Evolutionary conservation across 2,888 invertebrate species (phyloP), one percentile per base, ranked within the genome.

Genomic region (Diplolepis rosae): DNA sequence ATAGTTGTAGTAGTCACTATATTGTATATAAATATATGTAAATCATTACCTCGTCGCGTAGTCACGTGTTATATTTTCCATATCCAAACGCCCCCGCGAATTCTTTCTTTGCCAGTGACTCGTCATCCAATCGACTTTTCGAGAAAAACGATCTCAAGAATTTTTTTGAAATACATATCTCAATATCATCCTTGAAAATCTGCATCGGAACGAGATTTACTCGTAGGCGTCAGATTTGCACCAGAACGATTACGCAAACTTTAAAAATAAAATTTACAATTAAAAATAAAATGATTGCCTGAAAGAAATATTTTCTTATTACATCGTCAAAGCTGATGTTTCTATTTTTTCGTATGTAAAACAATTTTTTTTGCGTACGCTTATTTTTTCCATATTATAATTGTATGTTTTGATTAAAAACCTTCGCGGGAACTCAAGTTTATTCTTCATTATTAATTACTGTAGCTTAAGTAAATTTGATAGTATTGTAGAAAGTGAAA

Each of bases 211-310:
- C 30, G 18, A 32, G 32, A 54, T 54, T 54, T 54, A 18, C 54
- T 39, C 0, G 54, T 54, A 32, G 54, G 54, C 18, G 54, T 54
- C 2, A 2, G 15, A 54, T 30, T 15, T 22, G 11, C 22, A 2
- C 1, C 22, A 22, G 22, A 30, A 4, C 11, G 30, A 32, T 32
- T 54, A 54, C 54, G 54, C 18, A 32, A 18, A 54, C 4, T 54
- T 32, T 54, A 54, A 11, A 32, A 32, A 54, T 54, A 54, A 54
- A 18, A n/a, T n/a, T n/a, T n/a, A n/a, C n/a, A n/a, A n/a, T n/a
- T n/a, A n/a, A n/a, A n/a, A n/a, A n/a, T n/a, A n/a, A n/a, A n/a
- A n/a, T n/a, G n/a, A n/a, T 50, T 50, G 9, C 11, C 27, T 13
- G 24, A 24, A 13, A 11, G 22, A 48, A 5, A 48, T 48, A 22